Conservation (phyloP, 1,140 invertebrate species). For the Drosophila pectinifera region DNA sequence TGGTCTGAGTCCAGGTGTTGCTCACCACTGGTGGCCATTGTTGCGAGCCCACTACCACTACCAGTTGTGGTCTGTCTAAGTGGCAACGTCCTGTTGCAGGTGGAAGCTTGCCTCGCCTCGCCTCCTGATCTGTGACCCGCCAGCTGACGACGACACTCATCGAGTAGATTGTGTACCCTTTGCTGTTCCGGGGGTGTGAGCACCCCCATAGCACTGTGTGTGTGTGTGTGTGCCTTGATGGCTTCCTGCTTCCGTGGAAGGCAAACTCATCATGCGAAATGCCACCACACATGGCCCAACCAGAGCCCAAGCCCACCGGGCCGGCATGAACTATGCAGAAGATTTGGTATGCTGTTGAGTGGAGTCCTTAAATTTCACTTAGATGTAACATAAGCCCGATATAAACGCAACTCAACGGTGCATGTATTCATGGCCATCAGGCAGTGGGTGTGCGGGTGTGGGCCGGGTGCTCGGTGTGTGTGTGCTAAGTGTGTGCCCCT, state of each 20-base stretch:
- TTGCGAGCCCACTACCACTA: conserved; percentile 29
- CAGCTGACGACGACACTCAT: conserved; percentile 45
- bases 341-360: conserved; percentile 72
- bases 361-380: conserved; percentile 83
- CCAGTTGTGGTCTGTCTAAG: conserved; percentile 63
- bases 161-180: conserved; percentile 37
- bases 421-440: conserved; percentile 78
- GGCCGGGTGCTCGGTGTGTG: conserved; percentile 27
- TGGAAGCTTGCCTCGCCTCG: conserved; percentile 24
- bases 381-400: conserved; percentile 81
- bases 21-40: conserved; percentile 22
- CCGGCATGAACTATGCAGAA: conserved; percentile 65
- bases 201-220: conserved; percentile 7
- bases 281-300: conserved; percentile 37
- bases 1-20: neutral
- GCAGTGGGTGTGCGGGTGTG: conserved; percentile 21
- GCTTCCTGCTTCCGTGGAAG: conserved; percentile 74
- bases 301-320: neutral
- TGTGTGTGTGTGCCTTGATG: conserved; percentile 60
- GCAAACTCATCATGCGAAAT: conserved; percentile 77
- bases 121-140: conserved; percentile 38
- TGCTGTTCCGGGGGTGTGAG: conserved; percentile 10
- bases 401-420: conserved; percentile 79
- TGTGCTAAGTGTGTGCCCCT: conserved; percentile 35
- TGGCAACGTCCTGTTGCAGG: conserved; percentile 74